These are phyloP conservation scores for Pelagia noctiluca DNA, from an alignment of 30 jellyfish, hydroid and myxozoan genomes.

Conservation along the genomic window DNA sequence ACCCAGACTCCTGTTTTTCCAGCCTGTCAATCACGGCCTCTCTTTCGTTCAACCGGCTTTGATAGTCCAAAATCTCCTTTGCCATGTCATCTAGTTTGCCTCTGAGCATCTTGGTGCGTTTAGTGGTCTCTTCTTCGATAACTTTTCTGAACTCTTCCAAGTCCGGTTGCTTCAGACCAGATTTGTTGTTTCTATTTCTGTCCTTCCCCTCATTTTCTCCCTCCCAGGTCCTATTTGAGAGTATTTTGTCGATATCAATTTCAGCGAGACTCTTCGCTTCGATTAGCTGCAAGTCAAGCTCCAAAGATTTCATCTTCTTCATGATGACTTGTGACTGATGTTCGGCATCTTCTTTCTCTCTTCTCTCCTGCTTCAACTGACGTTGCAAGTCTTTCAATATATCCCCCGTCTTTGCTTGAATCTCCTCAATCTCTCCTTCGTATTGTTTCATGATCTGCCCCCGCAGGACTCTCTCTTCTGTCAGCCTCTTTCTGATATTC, in stretches of 20 bases:
- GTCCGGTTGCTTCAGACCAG: background rate
- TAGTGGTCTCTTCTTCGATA: slow-evolving; percentile 46
- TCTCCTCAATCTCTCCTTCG: slow-evolving; percentile 63
- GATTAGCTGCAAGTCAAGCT: slow-evolving; percentile 29
- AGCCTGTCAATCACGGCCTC: slow-evolving; percentile 26
- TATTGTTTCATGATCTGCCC: slow-evolving; percentile 66
- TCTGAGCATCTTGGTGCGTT: slow-evolving; percentile 20
- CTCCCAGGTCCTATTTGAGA: no score
- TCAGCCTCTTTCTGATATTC: slow-evolving; percentile 69
- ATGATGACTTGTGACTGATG: background rate
- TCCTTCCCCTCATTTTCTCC: slow-evolving; percentile 13
- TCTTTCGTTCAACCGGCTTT: slow-evolving; percentile 19
- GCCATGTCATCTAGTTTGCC: slow-evolving; percentile 34
- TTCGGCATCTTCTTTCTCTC: slow-evolving; percentile 60
- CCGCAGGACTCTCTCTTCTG: slow-evolving; percentile 63
- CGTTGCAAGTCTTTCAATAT: slow-evolving; percentile 51
- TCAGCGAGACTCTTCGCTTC: slow-evolving; percentile 28
- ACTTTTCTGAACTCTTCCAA: background rate
- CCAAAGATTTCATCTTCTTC: slow-evolving; percentile 29
- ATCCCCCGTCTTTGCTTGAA: slow-evolving; percentile 56
- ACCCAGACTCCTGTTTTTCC: slow-evolving; percentile 27
- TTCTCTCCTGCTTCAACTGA: slow-evolving; percentile 69
- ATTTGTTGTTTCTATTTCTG: background rate
- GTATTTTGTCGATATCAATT: background rate
- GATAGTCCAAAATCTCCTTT: slow-evolving; percentile 32